Evolutionary conservation across 1,140 invertebrate species (phyloP).

Genomic region (Apolygus lucorum): DNA sequence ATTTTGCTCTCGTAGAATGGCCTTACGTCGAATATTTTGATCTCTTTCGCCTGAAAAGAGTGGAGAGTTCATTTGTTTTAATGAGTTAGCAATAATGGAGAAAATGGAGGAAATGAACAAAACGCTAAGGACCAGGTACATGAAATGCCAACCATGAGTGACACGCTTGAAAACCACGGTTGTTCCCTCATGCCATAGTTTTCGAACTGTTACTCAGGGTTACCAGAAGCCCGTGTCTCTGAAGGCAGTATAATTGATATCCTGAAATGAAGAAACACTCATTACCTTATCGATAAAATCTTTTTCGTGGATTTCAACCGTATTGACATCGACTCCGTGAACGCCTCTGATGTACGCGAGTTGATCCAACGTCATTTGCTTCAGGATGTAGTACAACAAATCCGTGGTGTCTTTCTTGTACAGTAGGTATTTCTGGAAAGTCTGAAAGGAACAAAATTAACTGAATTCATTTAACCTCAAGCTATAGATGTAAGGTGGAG

Average conservation of each 20-base stretch:
- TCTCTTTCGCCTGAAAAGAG: slow-evolving; percentile 65
- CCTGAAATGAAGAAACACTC: background rate
- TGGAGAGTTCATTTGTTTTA: no score
- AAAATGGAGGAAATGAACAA: no score
- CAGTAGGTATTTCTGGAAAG: slow-evolving; percentile 85
- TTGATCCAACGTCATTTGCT: slow-evolving; percentile 87
- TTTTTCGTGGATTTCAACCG: slow-evolving; percentile 84
- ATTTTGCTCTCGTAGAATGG: slow-evolving; percentile 87
- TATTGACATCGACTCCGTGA: slow-evolving; percentile 58
- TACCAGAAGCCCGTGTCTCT: no score
- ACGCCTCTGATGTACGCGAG: slow-evolving; percentile 74
- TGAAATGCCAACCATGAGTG: no score
- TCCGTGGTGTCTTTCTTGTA: slow-evolving; percentile 96
- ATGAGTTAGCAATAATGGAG: no score
- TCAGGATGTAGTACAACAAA: slow-evolving; percentile 87
- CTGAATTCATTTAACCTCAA: no score
- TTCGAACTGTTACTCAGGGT: no score
- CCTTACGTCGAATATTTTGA: slow-evolving; percentile 81
- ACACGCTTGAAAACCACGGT: background rate
- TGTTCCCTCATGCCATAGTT: background rate
- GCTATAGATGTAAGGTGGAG: no score
- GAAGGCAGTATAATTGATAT: background rate
- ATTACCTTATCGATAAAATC: slow-evolving; percentile 77
- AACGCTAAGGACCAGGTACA: no score
- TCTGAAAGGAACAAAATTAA: slow-evolving; percentile 48